Conservation (phyloP, 2,113 vertebrate genomes). For the Tylochromis polylepis region DNA sequence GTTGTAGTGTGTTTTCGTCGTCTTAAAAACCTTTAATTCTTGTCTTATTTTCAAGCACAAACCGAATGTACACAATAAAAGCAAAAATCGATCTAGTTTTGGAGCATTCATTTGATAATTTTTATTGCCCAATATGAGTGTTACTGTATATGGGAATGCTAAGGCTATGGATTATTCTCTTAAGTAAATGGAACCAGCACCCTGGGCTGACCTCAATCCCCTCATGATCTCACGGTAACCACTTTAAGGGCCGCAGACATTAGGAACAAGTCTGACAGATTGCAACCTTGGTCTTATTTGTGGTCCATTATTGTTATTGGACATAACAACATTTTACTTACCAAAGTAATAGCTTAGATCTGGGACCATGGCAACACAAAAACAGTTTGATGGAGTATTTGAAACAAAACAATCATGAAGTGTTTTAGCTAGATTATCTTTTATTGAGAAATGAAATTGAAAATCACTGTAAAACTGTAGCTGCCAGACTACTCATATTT, state of each 20-base stretch:
- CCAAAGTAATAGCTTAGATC: not conserved
- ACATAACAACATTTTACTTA: not conserved
- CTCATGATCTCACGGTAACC: not conserved
- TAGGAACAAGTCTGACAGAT: not conserved
- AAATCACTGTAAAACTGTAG: not conserved
- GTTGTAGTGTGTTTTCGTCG: rapidly evolving
- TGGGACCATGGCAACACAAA: not conserved
- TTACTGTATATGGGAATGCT: not conserved
- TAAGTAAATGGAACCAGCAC: not conserved
- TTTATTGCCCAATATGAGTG: not conserved
- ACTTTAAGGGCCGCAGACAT: not conserved
- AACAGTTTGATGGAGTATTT: not conserved
- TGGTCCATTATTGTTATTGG: not conserved
- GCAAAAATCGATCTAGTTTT: not conserved
- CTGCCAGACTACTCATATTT: not conserved
- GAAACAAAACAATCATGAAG: not conserved
- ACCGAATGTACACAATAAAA: not conserved
- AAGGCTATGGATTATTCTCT: not conserved
- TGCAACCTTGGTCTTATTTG: not conserved
- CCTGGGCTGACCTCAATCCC: not conserved
- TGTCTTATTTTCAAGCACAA: not conserved
- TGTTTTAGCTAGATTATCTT: not conserved
- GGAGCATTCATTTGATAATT: not conserved
- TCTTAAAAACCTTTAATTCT: not conserved
- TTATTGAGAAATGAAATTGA: not conserved